Evolutionary conservation across 2,888 invertebrate genomes (phyloP).

Genomic region (Idaea biselata): DNA sequence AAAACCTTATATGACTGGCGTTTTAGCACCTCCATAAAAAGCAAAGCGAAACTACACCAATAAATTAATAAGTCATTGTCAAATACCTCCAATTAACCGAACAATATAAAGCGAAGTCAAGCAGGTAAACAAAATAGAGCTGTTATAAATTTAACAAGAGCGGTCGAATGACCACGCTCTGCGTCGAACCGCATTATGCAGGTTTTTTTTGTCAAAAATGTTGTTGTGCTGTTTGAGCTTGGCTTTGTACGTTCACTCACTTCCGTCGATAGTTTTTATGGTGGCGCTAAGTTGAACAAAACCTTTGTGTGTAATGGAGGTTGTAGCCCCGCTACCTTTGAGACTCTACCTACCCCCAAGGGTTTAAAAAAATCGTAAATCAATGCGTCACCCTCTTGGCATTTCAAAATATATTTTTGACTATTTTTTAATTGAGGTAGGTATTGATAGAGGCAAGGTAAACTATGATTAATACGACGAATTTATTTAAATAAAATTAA

Average conservation of each 20-base stretch:
- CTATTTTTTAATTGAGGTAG: conserved; percentile 9
- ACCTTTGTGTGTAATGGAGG: conserved; percentile 40
- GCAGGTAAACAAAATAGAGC: conserved; percentile 80
- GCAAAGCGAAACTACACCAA: conserved; percentile 67
- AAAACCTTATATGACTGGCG: conserved; percentile 45
- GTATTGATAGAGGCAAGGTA: conserved; percentile 13
- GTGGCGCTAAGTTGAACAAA: conserved; percentile 75
- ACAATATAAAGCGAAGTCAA: conserved; percentile 70
- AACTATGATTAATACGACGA: conserved; percentile 6
- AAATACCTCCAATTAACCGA: conserved; percentile 73
- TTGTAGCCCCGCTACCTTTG: conserved; percentile 48
- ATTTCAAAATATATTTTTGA: conserved; percentile 13
- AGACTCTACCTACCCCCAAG: conserved; percentile 16
- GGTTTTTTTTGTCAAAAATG: conserved; percentile 65
- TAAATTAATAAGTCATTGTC: conserved; percentile 80
- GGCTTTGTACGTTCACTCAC: conserved; percentile 74
- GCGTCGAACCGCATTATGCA: conserved; percentile 69
- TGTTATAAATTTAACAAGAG: conserved; percentile 79
- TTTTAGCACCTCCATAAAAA: conserved; percentile 79
- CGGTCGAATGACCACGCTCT: conserved; percentile 61
- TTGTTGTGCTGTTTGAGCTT: conserved; percentile 71
- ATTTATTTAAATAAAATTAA: conserved; percentile 25
- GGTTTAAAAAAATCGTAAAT: conserved; percentile 22
- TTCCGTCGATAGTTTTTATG: conserved; percentile 75
- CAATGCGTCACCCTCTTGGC: conserved; percentile 22